Base-by-base conservation (phyloP, 2,888 invertebrate species). In the Epiblema foenella region DNA sequence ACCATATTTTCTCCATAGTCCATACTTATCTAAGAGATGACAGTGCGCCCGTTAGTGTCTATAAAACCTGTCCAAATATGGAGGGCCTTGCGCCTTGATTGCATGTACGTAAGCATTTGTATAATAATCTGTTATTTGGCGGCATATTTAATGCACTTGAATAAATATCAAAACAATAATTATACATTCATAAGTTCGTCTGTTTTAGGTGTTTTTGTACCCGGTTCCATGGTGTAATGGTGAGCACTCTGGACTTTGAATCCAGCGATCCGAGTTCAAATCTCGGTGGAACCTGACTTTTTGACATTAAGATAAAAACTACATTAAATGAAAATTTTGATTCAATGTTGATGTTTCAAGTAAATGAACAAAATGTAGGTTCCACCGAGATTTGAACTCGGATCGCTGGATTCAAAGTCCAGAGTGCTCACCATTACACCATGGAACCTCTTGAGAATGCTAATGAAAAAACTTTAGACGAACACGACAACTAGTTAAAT, bases 201-300 rank as follows among this genome's bases (percentile, higher is more conserved):
- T 62, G n/a, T 52, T 63, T 63, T 37, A 33, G 12, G 15, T 17
- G 4, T n/a, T 20, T 29, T 18, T 29, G 17, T 46, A 46, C 42
- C 20, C 83, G 95, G 95, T 95, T 94, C 95, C 95, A 95, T 95
- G 95, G 95, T 95, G 95, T 96, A 96, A 96, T 95, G 95, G 96
- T 96, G 95, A 96, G 96, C 96, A 96, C 96, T 96, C 95, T 95
- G 95, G 96, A 96, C 96, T 96, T 94, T 96, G 95, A 96, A 96
- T 96, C 96, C 95, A 96, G 96, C 95, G 95, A 96, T 96, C 96
- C 95, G 95, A 96, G 96, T 96, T 96, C 96, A 95, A 96, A 95
- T 96, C 96, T 96, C 96, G 95, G 96, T 95, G 95, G 95, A 94
- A 95, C 95, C 95, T 92, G 81, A 29, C 10, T 67, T 81, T 85